Evolutionary conservation across 35 echinoderm and acorn worm genomes (phyloP).

Genomic region (Chiridota heheva): DNA sequence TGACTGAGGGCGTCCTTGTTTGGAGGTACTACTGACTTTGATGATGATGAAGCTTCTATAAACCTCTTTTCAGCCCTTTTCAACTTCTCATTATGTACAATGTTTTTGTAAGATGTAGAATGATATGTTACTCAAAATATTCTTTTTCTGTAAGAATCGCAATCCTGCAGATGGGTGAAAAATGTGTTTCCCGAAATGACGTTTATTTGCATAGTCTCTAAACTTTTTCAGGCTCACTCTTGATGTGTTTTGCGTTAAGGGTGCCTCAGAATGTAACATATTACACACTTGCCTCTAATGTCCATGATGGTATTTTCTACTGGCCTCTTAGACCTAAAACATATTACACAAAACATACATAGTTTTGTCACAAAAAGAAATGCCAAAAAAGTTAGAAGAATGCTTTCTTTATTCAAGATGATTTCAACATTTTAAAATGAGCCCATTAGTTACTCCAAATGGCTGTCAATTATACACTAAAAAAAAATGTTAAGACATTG

Average conservation of each 20-base stretch:
- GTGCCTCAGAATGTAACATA: too few relatives aligned
- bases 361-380: too few relatives aligned
- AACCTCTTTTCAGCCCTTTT: constrained; percentile 60
- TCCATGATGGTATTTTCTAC: too few relatives aligned
- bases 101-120: constrained; percentile 26
- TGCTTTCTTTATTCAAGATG: too few relatives aligned
- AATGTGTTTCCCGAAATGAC: constrained; percentile 41
- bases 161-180: constrained; percentile 37
- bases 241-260: not conserved
- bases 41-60: constrained; percentile 2
- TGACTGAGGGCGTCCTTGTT: constrained; percentile 46
- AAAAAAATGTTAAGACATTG: too few relatives aligned
- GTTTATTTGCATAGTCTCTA: constrained; percentile 39
- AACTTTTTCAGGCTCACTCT: constrained; percentile 32
- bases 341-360: too few relatives aligned
- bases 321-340: too few relatives aligned
- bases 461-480: too few relatives aligned
- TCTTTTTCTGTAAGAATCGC: constrained; percentile 39
- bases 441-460: too few relatives aligned
- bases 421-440: too few relatives aligned
- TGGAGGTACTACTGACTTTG: constrained; percentile 19
- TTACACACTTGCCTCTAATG: too few relatives aligned
- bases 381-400: too few relatives aligned
- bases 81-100: constrained; percentile 37
- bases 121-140: constrained; percentile 19